Evolutionary conservation across 2,888 invertebrate genomes (phyloP).

Genomic region (Patella ulyssiponensis): DNA sequence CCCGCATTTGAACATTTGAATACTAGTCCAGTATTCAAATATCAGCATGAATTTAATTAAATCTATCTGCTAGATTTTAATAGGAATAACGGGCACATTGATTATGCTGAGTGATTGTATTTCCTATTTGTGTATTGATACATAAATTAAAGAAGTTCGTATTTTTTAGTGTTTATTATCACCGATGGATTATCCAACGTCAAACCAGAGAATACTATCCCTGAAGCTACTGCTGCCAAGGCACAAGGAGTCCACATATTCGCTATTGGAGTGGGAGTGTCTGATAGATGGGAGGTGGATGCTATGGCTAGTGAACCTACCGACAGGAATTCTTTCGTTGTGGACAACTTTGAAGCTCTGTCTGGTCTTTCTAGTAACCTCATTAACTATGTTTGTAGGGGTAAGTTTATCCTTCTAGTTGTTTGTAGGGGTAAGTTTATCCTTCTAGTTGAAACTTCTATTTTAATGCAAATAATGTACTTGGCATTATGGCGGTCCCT

Average conservation of each 20-base stretch:
- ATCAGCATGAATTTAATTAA: too few relatives aligned
- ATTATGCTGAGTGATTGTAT: neutral
- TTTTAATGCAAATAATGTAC: too few relatives aligned
- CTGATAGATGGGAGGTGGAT: slow-evolving; percentile 52
- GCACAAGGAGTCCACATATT: slow-evolving; percentile 59
- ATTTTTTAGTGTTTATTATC: slow-evolving; percentile 58
- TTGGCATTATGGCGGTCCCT: too few relatives aligned
- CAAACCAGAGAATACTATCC: slow-evolving; percentile 55
- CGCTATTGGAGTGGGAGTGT: slow-evolving; percentile 59
- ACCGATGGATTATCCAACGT: slow-evolving; percentile 68
- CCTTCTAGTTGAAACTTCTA: too few relatives aligned
- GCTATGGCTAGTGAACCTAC: slow-evolving; percentile 55
- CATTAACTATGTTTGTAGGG: slow-evolving; percentile 52
- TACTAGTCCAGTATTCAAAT: too few relatives aligned
- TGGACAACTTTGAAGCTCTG: slow-evolving; percentile 53
- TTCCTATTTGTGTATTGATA: neutral
- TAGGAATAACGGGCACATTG: too few relatives aligned
- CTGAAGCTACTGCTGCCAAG: slow-evolving; percentile 54
- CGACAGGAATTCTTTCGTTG: slow-evolving; percentile 52
- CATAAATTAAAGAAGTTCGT: neutral
- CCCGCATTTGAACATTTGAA: too few relatives aligned
- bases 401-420: slow-evolving; percentile 32
- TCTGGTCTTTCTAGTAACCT: slow-evolving; percentile 52
- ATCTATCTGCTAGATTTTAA: too few relatives aligned
- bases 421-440: slow-evolving; percentile 51